Base-by-base conservation (phyloP, 2,888 invertebrate species). In the Calameuta filiformis region DNA sequence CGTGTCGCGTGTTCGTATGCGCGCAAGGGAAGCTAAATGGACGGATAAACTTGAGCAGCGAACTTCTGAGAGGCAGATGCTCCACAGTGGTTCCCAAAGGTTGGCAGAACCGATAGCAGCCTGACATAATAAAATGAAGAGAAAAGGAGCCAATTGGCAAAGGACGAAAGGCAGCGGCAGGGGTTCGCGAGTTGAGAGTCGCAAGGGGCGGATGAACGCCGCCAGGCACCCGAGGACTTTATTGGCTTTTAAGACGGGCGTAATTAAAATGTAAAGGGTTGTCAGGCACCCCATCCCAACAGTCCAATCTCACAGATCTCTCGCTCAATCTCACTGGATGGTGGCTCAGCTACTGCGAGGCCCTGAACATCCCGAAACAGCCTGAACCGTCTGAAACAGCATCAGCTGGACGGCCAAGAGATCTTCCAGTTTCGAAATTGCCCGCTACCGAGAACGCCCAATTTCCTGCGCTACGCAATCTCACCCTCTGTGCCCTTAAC, bases 201-300 rank as follows among this genome's bases (percentile, higher is more conserved):
- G 79, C 40, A 56, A 56, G 85, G 85, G 85, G 76, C 35, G 35
- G 35, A 35, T 77, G 79, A 82, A 79, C 79, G 78, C 80, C 73
- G 80, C 83, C 82, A 85, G 82, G 82, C 84, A 82, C 78, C 83
- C 83, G 78, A 86, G 85, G 88, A 87, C 85, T 89, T 87, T 88
- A 89, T 90, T 89, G 87, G 87, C 88, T 87, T 89, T 89, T 86
- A 89, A 89, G 87, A 87, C 85, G 84, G 81, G 85, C 85, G 87
- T 89, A 89, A 89, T 89, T 89, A 89, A 89, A 89, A 89, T 88
- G 87, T 89, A 87, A 89, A 89, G 88, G 88, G 88, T 88, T 89
- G 87, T 86, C 87, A 87, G 86, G 71, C 71, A 71, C 71, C 71
- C 71, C 71, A 33, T 71, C 71, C 71, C 71, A 31, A 33, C 71